Percentiles rank a stretch among this genome's conserved stretches.
phyloP scores from a whole-genome alignment of 2,888 invertebrate genomes.

The Hypselothyrea guttata region DNA sequence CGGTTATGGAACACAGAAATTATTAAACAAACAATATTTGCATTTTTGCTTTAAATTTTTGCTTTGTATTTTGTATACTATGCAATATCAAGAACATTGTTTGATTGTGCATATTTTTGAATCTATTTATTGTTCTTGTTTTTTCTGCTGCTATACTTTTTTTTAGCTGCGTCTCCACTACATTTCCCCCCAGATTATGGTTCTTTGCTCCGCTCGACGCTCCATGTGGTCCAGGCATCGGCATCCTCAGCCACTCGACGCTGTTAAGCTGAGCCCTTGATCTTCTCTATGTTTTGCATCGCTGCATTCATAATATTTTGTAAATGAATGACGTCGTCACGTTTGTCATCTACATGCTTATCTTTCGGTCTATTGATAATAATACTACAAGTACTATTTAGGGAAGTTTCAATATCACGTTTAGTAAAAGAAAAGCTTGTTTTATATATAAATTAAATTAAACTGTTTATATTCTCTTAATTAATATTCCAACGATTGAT shows the following conservation, averaged over 20 bases:
- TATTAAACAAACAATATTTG: constrained; percentile 2
- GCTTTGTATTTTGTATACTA: constrained; percentile 10
- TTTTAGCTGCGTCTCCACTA: constrained; percentile 6
- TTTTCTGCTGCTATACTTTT: constrained; percentile 24
- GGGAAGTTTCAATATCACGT: no score
- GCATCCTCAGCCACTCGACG: constrained; percentile 10
- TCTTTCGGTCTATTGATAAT: no score
- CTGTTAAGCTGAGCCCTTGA: constrained; percentile 30
- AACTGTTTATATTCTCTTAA: no score
- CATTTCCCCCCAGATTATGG: background rate
- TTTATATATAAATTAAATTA: no score
- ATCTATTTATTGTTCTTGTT: constrained; percentile 52
- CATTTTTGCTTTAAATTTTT: no score
- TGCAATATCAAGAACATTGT: constrained; percentile 26
- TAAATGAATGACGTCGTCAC: constrained; percentile 8
- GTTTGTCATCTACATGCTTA: constrained; percentile 7
- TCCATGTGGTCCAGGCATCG: constrained; percentile 50
- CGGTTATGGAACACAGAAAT: no score
- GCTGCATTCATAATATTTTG: constrained; percentile 5
- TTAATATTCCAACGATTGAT: no score
- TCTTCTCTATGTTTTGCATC: constrained; percentile 25
- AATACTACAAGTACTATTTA: no score
- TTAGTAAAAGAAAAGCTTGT: no score
- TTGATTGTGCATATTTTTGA: constrained; percentile 49
- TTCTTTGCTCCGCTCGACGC: constrained; percentile 25